A percentile compares a stretch with the other conserved stretches of the same genome.
Evolutionary conservation across 2,797 vertebrate species (phyloP).

Genomic region (Clarias platycephalus): DNA sequence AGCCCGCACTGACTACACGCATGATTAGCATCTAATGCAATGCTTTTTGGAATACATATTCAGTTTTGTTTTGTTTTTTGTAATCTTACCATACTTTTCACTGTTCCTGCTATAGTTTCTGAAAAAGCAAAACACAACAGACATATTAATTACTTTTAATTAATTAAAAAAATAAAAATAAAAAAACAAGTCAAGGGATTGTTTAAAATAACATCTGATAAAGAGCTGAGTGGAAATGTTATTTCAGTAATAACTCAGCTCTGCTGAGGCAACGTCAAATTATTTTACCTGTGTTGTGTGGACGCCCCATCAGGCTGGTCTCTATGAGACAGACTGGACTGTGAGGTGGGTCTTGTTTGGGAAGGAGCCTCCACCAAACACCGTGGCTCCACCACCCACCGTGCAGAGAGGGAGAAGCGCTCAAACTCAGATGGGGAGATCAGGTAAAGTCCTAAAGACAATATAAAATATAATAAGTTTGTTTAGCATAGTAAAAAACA

Average conservation of each 20-base stretch:
- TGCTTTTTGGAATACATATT: constrained; percentile 14
- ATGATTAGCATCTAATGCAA: constrained; percentile 33
- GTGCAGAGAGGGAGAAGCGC: constrained; percentile 93
- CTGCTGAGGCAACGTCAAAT: background rate
- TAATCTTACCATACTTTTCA: constrained; percentile 70
- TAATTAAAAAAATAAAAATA: background rate
- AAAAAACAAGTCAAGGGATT: background rate
- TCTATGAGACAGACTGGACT: constrained; percentile 54
- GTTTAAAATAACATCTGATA: background rate
- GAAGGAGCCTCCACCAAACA: constrained; percentile 79
- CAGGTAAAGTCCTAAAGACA: constrained; percentile 88
- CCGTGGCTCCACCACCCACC: constrained; percentile 86
- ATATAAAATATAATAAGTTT: background rate
- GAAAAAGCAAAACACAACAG: constrained; percentile 37
- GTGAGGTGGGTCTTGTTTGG: constrained; percentile 59
- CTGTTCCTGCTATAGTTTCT: constrained; percentile 61
- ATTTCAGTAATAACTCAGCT: background rate
- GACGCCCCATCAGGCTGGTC: constrained; percentile 63
- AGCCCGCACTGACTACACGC: constrained; percentile 56
- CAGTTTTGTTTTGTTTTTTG: background rate
- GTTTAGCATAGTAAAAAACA: background rate
- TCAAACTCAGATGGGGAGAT: constrained; percentile 98
- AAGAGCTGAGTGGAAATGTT: background rate
- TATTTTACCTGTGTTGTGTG: constrained; percentile 72
- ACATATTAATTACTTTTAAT: background rate